Evolutionary conservation across 1,140 invertebrate species (phyloP).

Genomic region (Atta cephalotes): DNA sequence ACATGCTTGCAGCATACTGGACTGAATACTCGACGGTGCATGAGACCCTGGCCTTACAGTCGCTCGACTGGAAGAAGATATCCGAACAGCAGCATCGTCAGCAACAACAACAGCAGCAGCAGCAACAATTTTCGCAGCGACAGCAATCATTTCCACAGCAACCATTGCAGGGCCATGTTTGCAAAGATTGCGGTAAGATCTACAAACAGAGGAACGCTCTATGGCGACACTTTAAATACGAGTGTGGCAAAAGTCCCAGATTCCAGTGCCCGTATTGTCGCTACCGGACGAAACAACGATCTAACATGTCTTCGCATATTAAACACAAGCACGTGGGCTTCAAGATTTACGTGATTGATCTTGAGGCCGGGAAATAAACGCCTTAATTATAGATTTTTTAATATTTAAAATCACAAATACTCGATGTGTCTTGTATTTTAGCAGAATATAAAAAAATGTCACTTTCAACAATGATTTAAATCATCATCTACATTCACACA

Average conservation of each 20-base stretch:
- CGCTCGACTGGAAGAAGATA: conserved; percentile 25
- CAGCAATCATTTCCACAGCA: conserved; percentile 7
- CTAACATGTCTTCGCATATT: conserved; percentile 86
- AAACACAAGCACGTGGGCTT: conserved; percentile 73
- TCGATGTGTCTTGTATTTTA: too few species aligned
- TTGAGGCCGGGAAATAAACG: conserved; percentile 41
- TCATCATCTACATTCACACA: not conserved
- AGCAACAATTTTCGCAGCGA: conserved; percentile 32
- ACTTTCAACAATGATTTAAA: not conserved
- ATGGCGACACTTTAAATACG: conserved; percentile 85
- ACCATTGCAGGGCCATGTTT: conserved; percentile 69
- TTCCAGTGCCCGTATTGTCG: conserved; percentile 87
- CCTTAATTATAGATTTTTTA: not conserved
- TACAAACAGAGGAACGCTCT: conserved; percentile 86
- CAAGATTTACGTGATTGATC: conserved; percentile 72
- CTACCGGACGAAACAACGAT: conserved; percentile 86
- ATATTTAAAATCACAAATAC: too few species aligned
- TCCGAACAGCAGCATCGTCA: not conserved
- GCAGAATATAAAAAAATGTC: not conserved
- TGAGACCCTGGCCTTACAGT: conserved; percentile 8
- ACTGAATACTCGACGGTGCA: conserved; percentile 1
- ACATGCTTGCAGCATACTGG: conserved; percentile 58
- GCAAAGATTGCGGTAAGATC: conserved; percentile 76
- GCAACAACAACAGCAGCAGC: conserved; percentile 41
- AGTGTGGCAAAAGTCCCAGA: conserved; percentile 87